Percentiles rank a stretch among this genome's conserved stretches.
Evolutionary conservation across 1,140 invertebrate genomes (phyloP).

Genomic region (Papilio glaucus): DNA sequence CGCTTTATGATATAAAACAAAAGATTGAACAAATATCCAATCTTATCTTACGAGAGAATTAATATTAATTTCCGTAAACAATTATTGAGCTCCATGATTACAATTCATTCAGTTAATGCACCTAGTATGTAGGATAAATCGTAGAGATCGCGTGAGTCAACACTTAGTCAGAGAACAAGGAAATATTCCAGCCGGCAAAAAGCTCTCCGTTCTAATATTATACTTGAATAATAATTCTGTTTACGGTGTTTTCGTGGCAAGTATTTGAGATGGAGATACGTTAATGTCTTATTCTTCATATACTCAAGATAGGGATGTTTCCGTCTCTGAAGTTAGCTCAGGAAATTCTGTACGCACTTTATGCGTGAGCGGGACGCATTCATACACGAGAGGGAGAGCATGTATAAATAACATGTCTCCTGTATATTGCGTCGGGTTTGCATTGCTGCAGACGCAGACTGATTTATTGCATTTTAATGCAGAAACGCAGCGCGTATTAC

Average conservation of each 20-base stretch:
- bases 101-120: background rate
- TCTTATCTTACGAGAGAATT: too few species aligned
- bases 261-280: background rate
- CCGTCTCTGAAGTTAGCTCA: background rate
- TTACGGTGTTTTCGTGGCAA: constrained; percentile 7
- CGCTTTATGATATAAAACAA: too few species aligned
- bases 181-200: constrained; percentile 7
- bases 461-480: too few species aligned
- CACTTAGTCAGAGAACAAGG: background rate
- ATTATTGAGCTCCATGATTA: background rate
- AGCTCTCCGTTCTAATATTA: constrained; percentile 4
- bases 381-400: too few species aligned
- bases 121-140: background rate
- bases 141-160: background rate
- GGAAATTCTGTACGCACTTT: background rate
- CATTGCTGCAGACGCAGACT: too few species aligned
- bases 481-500: too few species aligned
- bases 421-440: too few species aligned
- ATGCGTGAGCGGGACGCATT: too few species aligned
- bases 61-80: constrained; percentile 11
- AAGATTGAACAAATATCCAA: too few species aligned
- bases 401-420: too few species aligned
- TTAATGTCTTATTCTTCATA: background rate
- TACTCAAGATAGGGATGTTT: background rate
- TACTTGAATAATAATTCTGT: constrained; percentile 20